These are phyloP conservation scores for Drosophila hydei DNA, from an alignment of 1,140 invertebrate genomes.

Conservation along the genomic window DNA sequence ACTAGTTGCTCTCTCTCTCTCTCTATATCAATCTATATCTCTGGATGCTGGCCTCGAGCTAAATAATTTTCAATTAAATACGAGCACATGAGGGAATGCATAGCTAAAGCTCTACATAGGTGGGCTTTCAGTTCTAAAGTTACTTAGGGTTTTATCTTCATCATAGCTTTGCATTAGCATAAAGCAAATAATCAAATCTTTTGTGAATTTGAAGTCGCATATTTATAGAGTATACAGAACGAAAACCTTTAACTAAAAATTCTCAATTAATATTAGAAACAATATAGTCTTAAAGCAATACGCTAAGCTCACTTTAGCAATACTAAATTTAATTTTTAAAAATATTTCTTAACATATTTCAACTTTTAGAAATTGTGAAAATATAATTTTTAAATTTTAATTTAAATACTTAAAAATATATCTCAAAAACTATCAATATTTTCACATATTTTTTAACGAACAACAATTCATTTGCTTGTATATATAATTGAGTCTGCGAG, in stretches of 20 bases:
- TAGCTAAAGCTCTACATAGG: constrained; percentile 5
- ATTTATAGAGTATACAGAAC: too few species aligned
- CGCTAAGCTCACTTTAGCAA: too few species aligned
- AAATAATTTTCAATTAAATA: constrained; percentile 78
- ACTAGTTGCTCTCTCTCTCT: neutral
- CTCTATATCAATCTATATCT: neutral
- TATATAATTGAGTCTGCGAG: constrained; percentile 30
- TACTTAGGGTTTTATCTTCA: too few species aligned
- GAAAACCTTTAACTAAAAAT: too few species aligned
- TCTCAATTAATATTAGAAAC: too few species aligned
- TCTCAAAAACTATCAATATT: neutral
- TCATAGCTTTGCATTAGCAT: too few species aligned
- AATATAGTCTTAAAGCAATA: too few species aligned
- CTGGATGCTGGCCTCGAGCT: constrained; percentile 10
- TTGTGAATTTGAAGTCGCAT: too few species aligned
- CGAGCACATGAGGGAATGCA: constrained; percentile 19
- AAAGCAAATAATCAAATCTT: too few species aligned
- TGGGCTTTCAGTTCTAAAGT: neutral
- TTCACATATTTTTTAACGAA: too few species aligned
- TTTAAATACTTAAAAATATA: neutral
- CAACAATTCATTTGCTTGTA: neutral
- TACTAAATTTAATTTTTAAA: neutral
- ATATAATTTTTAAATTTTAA: too few species aligned
- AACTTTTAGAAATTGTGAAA: too few species aligned
- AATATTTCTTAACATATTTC: neutral